Evolutionary conservation across 2,888 invertebrate species (phyloP), one percentile per base, ranked within the genome.

Genomic region (Mycogona germanica): DNA sequence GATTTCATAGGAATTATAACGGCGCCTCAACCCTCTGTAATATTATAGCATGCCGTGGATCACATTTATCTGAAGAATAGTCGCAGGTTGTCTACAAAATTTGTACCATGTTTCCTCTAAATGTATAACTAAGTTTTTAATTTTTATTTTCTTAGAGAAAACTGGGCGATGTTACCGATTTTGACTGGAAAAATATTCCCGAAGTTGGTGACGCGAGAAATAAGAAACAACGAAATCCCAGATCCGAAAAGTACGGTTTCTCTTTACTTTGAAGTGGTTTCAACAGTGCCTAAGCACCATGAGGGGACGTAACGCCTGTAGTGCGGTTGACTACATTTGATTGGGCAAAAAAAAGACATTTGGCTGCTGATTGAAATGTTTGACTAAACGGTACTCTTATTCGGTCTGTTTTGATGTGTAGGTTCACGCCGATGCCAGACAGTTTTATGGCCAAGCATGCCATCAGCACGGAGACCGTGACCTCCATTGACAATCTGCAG

Each of bases 151-250:
- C 30, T 51, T 63, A 71, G 68, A 63, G 76, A 61, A 71, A 73
- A 58, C 64, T 78, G 55, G 68, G 70, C 1, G 66, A 67, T 35
- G 74, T 98, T 0, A 81, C 84, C 0, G 87, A 87, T 63, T 91
- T 91, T 57, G 95, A 98, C 67, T 99, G 98, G 98, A 82, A 87
- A 50, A 87, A 84, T 47, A 84, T 99, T 59, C 98, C 98, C 0
- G 98, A 99, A 73, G 98, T 99, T 0, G 98, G 98, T n/a, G 98
- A 99, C 71, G 91, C 92, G 7, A 78, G 98, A 60, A 99, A 96
- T 70, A 81, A 93, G 53, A 93, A 93, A 66, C 93, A 96, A 66
- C 76, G 98, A 38, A 96, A 96, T 72, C 89, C 96, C 0, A 75
- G 95, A 49, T 82, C 87, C 0, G 98, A 99, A 68, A 93, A 91